phyloP scores from a whole-genome alignment of 2,113 vertebrate genomes.

The Perccottus glenii region DNA sequence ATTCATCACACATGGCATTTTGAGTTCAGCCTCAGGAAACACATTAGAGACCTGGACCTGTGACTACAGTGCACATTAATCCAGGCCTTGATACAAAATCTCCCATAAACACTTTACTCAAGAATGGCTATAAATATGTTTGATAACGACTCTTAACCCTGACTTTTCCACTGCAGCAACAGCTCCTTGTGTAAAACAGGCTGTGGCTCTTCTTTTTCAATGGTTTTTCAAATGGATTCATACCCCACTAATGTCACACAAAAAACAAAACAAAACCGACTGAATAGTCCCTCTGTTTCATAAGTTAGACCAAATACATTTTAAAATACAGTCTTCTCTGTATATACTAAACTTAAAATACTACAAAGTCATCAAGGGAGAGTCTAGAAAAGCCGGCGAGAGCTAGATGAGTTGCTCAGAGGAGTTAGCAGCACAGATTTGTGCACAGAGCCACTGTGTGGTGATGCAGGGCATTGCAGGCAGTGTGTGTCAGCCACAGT shows the following conservation, averaged over 20 bases:
- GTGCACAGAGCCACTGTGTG: constrained; percentile 73
- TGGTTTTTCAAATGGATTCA: not conserved
- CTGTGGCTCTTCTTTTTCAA: not conserved
- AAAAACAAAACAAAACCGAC: too few relatives aligned
- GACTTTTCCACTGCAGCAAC: not conserved
- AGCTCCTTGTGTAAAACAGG: not conserved
- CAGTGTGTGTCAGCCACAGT: not conserved
- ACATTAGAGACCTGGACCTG: constrained; percentile 7
- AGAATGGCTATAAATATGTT: not conserved
- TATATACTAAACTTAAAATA: not conserved
- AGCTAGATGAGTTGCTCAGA: not conserved
- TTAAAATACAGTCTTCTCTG: too few relatives aligned
- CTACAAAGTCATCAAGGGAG: not conserved
- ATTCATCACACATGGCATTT: constrained; percentile 20
- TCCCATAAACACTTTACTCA: not conserved
- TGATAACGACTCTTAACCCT: not conserved
- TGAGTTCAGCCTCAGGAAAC: constrained; percentile 31
- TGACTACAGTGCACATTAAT: constrained; percentile 4
- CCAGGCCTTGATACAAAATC: not conserved
- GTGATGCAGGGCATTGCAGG: constrained; percentile 49
- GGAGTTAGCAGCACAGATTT: constrained; percentile 30
- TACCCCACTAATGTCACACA: too few relatives aligned
- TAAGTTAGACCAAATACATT: too few relatives aligned
- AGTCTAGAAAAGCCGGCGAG: not conserved
- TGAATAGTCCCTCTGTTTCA: too few relatives aligned